Base-by-base conservation (phyloP, 2,888 invertebrate species). In the Chironomus tentans region DNA sequence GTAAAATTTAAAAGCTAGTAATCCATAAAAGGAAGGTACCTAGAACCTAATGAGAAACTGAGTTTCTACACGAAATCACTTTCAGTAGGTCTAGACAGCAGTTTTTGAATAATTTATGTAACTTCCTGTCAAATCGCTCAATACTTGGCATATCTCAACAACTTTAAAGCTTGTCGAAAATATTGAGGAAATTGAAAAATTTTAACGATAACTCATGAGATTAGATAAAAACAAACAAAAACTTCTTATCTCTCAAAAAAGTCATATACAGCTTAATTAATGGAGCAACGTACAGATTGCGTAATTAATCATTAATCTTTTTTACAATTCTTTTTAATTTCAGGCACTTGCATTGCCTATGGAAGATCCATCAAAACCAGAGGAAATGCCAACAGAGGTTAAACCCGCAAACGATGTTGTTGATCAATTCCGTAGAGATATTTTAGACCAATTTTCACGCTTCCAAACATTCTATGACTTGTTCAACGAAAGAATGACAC, bases 391-490 rank as follows among this genome's bases (percentile, higher is more conserved):
- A 56, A 18, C 15, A 15, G 50, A 50, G 56, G 48, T 21, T 22
- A 18, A 18, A 21, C 12, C 46, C 21, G 6, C 13, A 18, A n/a
- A 56, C 18, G 56, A 56, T n/a, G 70, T n/a, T 24, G 48, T 48
- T 22, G 21, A 74, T 4, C n/a, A 1, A 5, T 74, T 74, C 74
- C 65, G 74, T n/a, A 7, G 3, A n/a, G 74, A 48, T 10, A 48
- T 74, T 61, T 4, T 48, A 6, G 10, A 13, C 1, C 12, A 22
- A 24, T 74, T 74, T 22, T 18, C 10, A 15, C 21, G 48, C 4
- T 74, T 47, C 48, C 68, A 65, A 24, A 46, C 7, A 12, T 74
- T 74, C 68, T 74, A 74, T 28, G 68, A 74, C 68, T 46, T 62
- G 18, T 24, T 18, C 15, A 74, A 74, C n/a, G 68, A 38, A 4